Evolutionary conservation across 1,140 invertebrate genomes (phyloP).

Genomic region (Radopholus similis): DNA sequence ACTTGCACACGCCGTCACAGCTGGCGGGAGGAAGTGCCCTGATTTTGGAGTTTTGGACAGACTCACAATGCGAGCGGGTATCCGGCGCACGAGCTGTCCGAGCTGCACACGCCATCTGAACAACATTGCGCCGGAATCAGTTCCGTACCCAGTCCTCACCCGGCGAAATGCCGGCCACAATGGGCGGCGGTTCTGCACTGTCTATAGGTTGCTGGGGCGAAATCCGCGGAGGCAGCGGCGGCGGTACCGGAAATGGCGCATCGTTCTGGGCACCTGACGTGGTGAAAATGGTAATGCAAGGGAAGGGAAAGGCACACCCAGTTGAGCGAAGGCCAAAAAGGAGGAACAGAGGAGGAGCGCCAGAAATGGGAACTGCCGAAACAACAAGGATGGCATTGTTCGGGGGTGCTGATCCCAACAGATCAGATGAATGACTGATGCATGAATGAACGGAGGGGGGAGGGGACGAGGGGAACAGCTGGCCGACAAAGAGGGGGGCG

Average conservation of each 20-base stretch:
- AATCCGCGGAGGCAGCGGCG: neutral
- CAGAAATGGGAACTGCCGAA: too few relatives aligned
- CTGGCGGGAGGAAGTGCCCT: neutral
- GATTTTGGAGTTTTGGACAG: neutral
- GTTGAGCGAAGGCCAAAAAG: too few relatives aligned
- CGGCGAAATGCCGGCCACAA: constrained; percentile 22
- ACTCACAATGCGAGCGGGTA: constrained; percentile 47
- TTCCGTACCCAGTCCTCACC: neutral
- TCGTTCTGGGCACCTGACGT: neutral
- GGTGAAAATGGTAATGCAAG: too few relatives aligned
- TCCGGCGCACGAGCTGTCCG: constrained; percentile 50
- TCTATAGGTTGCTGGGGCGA: neutral
- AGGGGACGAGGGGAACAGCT: too few relatives aligned
- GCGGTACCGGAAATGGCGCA: neutral
- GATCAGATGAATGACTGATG: too few relatives aligned
- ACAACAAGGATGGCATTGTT: too few relatives aligned
- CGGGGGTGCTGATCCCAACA: too few relatives aligned
- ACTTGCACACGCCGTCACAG: constrained; percentile 58
- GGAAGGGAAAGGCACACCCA: too few relatives aligned
- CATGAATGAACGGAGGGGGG: too few relatives aligned
- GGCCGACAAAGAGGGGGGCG: too few relatives aligned
- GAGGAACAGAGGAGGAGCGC: too few relatives aligned
- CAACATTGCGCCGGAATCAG: neutral
- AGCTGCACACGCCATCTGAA: constrained; percentile 34
- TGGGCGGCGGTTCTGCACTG: neutral